Conservation (phyloP, 2,113 vertebrate species). For the Uria lomvia region DNA sequence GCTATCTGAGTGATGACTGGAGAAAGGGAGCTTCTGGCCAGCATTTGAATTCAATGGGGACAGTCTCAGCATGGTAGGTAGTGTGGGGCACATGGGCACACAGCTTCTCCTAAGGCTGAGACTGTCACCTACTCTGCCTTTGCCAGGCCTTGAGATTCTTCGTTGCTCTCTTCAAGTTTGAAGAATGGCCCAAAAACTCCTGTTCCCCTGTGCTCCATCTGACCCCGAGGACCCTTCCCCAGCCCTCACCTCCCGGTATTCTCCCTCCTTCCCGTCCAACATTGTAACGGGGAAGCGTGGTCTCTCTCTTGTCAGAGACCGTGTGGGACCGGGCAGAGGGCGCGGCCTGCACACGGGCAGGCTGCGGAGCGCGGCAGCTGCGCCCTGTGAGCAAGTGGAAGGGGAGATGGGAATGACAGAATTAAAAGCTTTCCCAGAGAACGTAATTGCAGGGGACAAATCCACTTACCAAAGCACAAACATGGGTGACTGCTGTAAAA, state of each 20-base stretch:
- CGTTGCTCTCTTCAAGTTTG: neutral
- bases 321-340: accelerated
- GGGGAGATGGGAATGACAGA: neutral
- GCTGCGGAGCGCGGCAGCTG: neutral
- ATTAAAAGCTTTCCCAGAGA: neutral
- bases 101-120: neutral
- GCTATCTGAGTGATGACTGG: neutral
- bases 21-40: neutral
- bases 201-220: neutral
- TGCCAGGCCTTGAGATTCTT: neutral
- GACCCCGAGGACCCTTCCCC: neutral
- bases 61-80: neutral
- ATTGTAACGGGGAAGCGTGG: neutral
- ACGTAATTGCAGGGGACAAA: neutral
- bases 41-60: neutral
- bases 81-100: neutral
- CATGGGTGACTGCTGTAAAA: neutral
- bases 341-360: accelerated
- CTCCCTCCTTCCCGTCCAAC: neutral
- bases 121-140: neutral
- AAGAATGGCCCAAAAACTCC: neutral
- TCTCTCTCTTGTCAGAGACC: neutral
- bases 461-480: neutral
- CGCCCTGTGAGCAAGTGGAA: neutral
- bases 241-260: neutral